Base-by-base conservation (phyloP, 1,140 invertebrate species). In the Apolygus lucorum region DNA sequence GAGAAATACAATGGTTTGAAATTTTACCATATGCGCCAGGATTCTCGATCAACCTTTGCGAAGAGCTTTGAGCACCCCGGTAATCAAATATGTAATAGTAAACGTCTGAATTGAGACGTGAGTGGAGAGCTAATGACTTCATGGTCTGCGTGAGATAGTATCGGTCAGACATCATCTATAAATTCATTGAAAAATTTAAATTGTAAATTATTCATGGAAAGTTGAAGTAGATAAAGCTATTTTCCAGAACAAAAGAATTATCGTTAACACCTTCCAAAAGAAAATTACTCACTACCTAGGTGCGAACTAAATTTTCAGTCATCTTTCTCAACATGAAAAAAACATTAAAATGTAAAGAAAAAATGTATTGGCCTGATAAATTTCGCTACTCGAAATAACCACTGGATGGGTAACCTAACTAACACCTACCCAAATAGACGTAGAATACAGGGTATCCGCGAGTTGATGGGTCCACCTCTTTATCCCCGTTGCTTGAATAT, bases 11-110 rank as follows among this genome's bases (percentile, higher is more conserved):
- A 42, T 42, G n/a, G n/a, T n/a, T n/a, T n/a, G n/a, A n/a, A n/a
- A 42, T 17, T 17, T 42, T 42, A 42, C 34, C 34, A 17, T 8
- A 42, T 17, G 4, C 4, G 4, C 17, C 34, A 8, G 34, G 34
- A 42, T 42, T 4, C 17, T 17, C 34, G 4, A 17, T 42, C 4
- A 42, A 42, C 4, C 4, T 8, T 8, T 42, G 4, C 4, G 34
- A 42, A 4, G 34, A 42, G 34, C 4, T 8, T 8, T 42, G 34
- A 4, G 2, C 25, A 11, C 68, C 68, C 14, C 21, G 13, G 27
- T 64, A 69, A 52, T 69, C 63, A 28, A 64, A 69, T 13, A 69
- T 49, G 25, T 69, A 69, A 22, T 63, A 63, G 28, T 64, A 64
- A 25, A 69, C 28, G 14, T 52, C 1, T 28, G 59, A 34, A 27